Conservation (phyloP, 2,888 invertebrate species). For the Gerris lacustris region DNA sequence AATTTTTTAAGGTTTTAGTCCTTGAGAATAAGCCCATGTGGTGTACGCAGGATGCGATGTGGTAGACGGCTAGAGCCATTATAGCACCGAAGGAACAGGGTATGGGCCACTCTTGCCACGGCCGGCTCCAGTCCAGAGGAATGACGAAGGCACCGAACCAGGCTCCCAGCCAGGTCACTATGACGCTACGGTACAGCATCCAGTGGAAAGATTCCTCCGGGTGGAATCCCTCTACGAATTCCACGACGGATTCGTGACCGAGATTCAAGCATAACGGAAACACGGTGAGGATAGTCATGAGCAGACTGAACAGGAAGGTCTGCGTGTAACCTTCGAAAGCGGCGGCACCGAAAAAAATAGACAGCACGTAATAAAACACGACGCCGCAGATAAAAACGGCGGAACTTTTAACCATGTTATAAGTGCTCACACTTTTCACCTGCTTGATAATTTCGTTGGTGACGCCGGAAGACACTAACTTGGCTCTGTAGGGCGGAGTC, state of each 20-base stretch:
- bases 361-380: conserved; percentile 45
- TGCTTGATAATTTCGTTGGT: conserved; percentile 14
- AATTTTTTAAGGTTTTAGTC: neutral
- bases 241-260: conserved; percentile 39
- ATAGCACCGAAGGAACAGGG: conserved; percentile 58
- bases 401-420: conserved; percentile 43
- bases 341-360: conserved; percentile 58
- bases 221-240: conserved; percentile 40
- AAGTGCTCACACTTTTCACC: conserved; percentile 33
- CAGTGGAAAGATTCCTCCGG: conserved; percentile 32
- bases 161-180: conserved; percentile 55
- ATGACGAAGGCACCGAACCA: conserved; percentile 77
- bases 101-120: conserved; percentile 75
- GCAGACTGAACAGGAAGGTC: conserved; percentile 51
- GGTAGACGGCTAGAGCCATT: conserved; percentile 47
- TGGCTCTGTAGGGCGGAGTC: conserved; percentile 19
- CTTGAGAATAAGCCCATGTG: neutral
- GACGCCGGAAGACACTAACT: conserved; percentile 17
- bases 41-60: conserved; percentile 31
- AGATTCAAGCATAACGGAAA: conserved; percentile 50
- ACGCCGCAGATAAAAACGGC: conserved; percentile 41
- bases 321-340: conserved; percentile 50
- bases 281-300: conserved; percentile 49
- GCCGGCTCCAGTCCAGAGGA: conserved; percentile 81
- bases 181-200: conserved; percentile 37